phyloP scores from a whole-genome alignment of 2,113 vertebrate species.

The Ceratotherium simum region DNA sequence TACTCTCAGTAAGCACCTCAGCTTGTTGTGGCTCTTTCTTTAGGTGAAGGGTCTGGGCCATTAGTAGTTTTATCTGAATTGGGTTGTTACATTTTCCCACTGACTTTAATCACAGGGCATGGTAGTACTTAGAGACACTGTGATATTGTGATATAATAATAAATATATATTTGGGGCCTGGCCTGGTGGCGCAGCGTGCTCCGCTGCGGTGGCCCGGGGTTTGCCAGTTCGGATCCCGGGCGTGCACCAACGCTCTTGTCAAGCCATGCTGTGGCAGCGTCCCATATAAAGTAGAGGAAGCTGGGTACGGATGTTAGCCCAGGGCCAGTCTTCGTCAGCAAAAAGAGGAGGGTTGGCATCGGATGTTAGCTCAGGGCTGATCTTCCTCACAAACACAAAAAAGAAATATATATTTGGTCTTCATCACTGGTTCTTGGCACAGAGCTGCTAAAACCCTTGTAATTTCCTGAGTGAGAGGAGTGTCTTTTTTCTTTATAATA shows the following conservation, averaged over 20 bases:
- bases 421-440: neutral
- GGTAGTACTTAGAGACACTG: neutral
- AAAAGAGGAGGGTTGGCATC: no score
- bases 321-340: no score
- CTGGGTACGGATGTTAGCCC: no score
- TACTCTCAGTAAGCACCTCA: neutral
- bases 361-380: no score
- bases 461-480: neutral
- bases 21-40: neutral
- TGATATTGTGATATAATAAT: neutral
- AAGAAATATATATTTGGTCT: neutral
- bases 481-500: neutral
- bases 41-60: neutral
- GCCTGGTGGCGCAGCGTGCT: no score
- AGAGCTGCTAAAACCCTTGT: neutral
- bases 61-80: neutral
- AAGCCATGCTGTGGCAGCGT: no score
- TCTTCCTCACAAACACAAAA: no score
- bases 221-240: no score
- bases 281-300: no score
- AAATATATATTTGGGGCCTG: neutral
- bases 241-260: no score
- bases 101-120: neutral
- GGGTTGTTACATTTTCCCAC: neutral
- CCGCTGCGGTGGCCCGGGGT: no score